phyloP scores from a whole-genome alignment of 2,113 vertebrate genomes.

The Albula goreensis region DNA sequence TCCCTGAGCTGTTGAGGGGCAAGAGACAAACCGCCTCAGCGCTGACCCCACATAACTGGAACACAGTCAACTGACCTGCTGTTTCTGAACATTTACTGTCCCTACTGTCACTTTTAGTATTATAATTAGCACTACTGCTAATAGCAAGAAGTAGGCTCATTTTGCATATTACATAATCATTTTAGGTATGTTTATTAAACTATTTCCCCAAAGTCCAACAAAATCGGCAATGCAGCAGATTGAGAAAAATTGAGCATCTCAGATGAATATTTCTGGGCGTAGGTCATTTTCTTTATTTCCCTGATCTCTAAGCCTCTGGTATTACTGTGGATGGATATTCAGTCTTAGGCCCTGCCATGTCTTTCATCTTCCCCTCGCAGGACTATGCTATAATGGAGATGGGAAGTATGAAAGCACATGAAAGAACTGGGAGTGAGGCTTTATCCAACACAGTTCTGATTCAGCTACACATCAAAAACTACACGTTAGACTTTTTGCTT shows the following conservation, averaged over 20 bases:
- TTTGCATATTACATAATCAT: background rate
- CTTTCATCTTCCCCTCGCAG: background rate
- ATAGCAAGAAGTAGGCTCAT: background rate
- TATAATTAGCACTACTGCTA: background rate
- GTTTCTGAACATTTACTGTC: background rate
- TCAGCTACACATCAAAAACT: background rate
- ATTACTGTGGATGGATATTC: background rate
- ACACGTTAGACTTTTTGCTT: background rate
- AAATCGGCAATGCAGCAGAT: background rate
- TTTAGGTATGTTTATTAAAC: background rate
- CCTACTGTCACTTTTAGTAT: background rate
- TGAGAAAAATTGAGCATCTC: background rate
- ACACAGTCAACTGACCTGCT: background rate
- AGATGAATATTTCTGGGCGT: background rate
- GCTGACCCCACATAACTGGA: background rate
- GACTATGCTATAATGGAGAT: background rate
- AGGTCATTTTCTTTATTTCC: background rate
- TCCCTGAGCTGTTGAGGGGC: background rate
- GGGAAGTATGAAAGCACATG: background rate
- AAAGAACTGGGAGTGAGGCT: background rate
- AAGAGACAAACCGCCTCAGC: conserved; percentile 8
- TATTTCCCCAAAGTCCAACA: background rate
- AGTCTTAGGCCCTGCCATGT: background rate
- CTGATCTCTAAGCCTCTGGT: background rate
- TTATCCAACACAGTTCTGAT: background rate